phyloP scores from a whole-genome alignment of 2,888 invertebrate species.

The Ophion ventricosus region DNA sequence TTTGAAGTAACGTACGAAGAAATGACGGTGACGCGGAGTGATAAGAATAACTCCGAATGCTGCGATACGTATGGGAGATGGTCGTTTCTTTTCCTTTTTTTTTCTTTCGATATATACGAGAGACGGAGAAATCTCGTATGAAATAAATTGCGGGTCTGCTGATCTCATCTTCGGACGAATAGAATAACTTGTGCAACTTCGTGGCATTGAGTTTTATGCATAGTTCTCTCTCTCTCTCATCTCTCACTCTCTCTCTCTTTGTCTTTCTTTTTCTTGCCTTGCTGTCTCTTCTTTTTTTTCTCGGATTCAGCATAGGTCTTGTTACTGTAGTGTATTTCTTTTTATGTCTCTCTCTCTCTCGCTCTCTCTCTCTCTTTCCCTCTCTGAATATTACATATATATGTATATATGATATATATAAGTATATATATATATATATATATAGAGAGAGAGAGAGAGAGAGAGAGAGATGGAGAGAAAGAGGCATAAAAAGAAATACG shows the following conservation, averaged over 20 bases:
- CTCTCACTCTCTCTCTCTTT: conserved; percentile 44
- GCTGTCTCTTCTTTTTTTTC: conserved; percentile 16
- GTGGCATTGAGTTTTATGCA: conserved; percentile 44
- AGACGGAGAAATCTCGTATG: conserved; percentile 38
- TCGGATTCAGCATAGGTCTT: conserved; percentile 1
- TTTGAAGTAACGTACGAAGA: conserved; percentile 1
- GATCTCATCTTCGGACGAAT: conserved; percentile 74
- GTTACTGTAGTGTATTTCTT: neutral
- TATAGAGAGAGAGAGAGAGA: too few species aligned
- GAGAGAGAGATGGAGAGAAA: too few species aligned
- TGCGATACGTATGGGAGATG: conserved; percentile 15
- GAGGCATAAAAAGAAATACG: neutral
- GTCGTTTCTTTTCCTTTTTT: conserved; percentile 1
- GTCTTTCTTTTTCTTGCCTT: conserved; percentile 36
- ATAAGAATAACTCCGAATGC: conserved; percentile 30
- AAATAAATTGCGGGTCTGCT: conserved; percentile 64
- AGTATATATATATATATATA: too few species aligned
- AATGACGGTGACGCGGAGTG: neutral
- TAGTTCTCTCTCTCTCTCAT: conserved; percentile 47
- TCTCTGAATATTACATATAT: too few species aligned
- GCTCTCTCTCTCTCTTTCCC: too few species aligned
- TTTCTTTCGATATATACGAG: neutral
- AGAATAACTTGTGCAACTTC: conserved; percentile 79
- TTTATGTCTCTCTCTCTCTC: conserved; percentile 10
- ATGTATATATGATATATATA: too few species aligned